These are phyloP conservation scores for Branchinecta lynchi DNA, from an alignment of 1,140 invertebrate genomes.

Conservation along the genomic window DNA sequence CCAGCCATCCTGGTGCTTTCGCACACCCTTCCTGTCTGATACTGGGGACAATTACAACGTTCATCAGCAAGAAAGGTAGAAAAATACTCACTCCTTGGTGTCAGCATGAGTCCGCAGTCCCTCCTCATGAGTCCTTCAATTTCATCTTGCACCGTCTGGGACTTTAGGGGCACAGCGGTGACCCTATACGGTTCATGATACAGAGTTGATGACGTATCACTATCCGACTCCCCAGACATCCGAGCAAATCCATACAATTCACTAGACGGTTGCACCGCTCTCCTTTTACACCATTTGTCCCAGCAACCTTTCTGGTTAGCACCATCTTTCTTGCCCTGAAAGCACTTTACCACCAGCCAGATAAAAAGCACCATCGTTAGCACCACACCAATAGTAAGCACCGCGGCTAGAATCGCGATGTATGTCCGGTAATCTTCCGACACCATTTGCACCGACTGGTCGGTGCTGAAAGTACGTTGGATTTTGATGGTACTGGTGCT, in stretches of 20 bases:
- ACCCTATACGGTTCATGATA: background rate
- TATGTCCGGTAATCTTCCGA: background rate
- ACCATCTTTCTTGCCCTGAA: background rate
- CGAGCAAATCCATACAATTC: constrained; percentile 1
- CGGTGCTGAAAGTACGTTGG: too few species aligned
- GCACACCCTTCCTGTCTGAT: too few species aligned
- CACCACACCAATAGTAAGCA: background rate
- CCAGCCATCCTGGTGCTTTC: too few species aligned
- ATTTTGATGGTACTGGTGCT: too few species aligned
- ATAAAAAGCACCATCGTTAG: background rate
- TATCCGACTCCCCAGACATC: background rate
- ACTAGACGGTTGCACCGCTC: background rate
- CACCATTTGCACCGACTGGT: background rate
- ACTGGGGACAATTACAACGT: too few species aligned
- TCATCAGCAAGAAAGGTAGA: too few species aligned
- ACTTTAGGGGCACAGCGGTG: background rate
- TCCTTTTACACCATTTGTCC: background rate
- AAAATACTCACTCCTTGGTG: background rate
- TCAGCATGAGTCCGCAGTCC: background rate
- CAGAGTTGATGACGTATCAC: background rate
- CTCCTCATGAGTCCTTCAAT: background rate
- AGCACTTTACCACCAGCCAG: background rate
- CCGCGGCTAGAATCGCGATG: background rate
- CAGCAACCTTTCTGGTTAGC: background rate
- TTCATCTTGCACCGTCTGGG: background rate